Evolutionary conservation across 2,113 vertebrate species (phyloP).

Genomic region (Cyrtonyx montezumae): DNA sequence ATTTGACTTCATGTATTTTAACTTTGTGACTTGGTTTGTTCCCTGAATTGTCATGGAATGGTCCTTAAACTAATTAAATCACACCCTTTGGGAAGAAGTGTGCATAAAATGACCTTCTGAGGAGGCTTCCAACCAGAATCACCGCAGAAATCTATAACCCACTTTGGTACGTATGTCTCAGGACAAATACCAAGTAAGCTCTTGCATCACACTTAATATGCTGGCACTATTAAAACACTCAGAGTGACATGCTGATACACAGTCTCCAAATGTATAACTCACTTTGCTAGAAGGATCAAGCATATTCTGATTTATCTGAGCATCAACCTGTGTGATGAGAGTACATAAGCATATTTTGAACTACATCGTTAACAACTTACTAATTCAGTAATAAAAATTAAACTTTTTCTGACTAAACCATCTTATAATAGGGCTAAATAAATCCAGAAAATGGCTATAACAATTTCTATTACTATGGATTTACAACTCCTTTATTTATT

Average conservation of each 20-base stretch:
- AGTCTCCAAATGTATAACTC: fast-evolving
- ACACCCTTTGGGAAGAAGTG: neutral
- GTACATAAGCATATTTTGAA: neutral
- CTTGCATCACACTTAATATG: neutral
- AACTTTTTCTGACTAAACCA: neutral
- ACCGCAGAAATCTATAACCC: neutral
- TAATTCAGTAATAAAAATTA: neutral
- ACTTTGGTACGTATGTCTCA: neutral
- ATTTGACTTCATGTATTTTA: neutral
- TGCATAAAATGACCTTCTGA: neutral
- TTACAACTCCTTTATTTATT: neutral
- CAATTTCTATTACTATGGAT: neutral
- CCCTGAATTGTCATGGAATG: neutral
- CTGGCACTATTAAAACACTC: neutral
- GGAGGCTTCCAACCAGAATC: neutral
- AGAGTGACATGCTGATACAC: neutral
- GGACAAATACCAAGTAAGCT: neutral
- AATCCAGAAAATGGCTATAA: neutral
- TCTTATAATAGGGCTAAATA: neutral
- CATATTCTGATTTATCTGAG: neutral
- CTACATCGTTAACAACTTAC: neutral
- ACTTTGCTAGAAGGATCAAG: neutral
- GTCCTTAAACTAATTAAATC: neutral
- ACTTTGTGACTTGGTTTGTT: neutral
- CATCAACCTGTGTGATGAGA: fast-evolving